Conservation (phyloP, 2,888 invertebrate genomes). For the Ctena decussata region DNA sequence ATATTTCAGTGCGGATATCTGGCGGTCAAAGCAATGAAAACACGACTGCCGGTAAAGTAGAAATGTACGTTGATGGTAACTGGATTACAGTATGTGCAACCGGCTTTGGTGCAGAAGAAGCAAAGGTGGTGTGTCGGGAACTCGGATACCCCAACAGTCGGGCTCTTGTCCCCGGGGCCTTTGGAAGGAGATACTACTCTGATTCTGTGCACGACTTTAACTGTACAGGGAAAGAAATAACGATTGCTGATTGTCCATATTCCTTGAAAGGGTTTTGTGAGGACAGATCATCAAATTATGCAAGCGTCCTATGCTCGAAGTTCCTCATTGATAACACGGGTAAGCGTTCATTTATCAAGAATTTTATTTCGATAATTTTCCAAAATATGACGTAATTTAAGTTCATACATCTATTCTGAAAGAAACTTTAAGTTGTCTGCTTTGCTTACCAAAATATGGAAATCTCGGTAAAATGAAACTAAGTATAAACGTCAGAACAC, state of each 20-base stretch:
- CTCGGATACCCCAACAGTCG: constrained; percentile 72
- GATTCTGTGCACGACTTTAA: constrained; percentile 79
- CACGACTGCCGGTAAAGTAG: constrained; percentile 71
- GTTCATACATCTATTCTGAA: too few species aligned
- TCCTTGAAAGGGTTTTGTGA: constrained; percentile 58
- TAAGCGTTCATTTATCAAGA: too few species aligned
- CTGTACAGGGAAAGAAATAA: constrained; percentile 87
- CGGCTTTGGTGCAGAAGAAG: constrained; percentile 54
- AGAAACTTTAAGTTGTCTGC: too few species aligned
- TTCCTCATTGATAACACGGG: constrained; percentile 65
- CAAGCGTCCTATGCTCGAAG: constrained; percentile 74
- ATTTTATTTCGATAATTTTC: too few species aligned
- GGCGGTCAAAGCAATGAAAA: constrained; percentile 71
- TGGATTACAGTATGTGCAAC: constrained; percentile 75
- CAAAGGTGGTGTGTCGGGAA: constrained; percentile 67
- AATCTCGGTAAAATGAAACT: too few species aligned
- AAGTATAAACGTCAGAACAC: too few species aligned
- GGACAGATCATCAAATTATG: constrained; percentile 69
- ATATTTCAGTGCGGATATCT: constrained; percentile 69
- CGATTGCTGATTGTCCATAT: constrained; percentile 66
- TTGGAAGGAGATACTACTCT: constrained; percentile 69
- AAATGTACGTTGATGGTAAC: constrained; percentile 69
- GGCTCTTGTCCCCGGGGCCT: constrained; percentile 71
- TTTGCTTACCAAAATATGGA: too few species aligned
- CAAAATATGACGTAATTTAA: too few species aligned